A percentile compares a stretch with the other conserved stretches of the same genome.
Evolutionary conservation across 2,888 invertebrate species (phyloP).

Genomic region (Watsonalla binaria): DNA sequence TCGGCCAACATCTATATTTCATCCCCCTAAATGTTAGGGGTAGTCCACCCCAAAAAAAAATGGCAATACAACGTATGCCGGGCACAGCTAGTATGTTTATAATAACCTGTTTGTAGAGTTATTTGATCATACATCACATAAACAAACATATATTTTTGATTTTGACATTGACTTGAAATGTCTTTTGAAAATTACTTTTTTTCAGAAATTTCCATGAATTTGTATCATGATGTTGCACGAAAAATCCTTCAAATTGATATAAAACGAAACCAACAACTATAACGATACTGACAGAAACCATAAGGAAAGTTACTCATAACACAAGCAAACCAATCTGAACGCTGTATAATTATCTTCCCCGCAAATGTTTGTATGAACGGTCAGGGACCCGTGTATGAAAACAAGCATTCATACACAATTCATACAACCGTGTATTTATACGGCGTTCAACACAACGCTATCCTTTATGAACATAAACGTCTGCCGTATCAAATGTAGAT

Average conservation of each 20-base stretch:
- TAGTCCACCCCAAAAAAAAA: too few relatives aligned
- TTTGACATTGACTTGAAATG: too few relatives aligned
- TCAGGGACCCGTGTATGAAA: neutral
- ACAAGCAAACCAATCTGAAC: neutral
- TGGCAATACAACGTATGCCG: too few relatives aligned
- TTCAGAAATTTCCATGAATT: too few relatives aligned
- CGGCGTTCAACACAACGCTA: neutral
- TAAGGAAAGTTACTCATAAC: neutral
- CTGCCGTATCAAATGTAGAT: neutral
- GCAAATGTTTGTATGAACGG: neutral
- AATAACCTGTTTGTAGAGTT: slow-evolving; percentile 21
- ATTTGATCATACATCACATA: neutral
- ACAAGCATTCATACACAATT: neutral
- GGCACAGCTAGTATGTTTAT: too few relatives aligned
- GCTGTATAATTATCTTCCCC: neutral
- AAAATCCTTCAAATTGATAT: too few relatives aligned
- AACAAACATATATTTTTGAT: too few relatives aligned
- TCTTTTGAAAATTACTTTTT: too few relatives aligned
- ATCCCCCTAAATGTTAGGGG: too few relatives aligned
- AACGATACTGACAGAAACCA: neutral
- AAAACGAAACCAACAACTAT: too few relatives aligned
- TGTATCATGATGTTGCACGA: too few relatives aligned
- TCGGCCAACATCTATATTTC: too few relatives aligned
- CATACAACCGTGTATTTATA: neutral
- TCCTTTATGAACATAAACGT: neutral